Evolutionary conservation across 2,113 vertebrate genomes (phyloP).

Genomic region (Cardinalis cardinalis): DNA sequence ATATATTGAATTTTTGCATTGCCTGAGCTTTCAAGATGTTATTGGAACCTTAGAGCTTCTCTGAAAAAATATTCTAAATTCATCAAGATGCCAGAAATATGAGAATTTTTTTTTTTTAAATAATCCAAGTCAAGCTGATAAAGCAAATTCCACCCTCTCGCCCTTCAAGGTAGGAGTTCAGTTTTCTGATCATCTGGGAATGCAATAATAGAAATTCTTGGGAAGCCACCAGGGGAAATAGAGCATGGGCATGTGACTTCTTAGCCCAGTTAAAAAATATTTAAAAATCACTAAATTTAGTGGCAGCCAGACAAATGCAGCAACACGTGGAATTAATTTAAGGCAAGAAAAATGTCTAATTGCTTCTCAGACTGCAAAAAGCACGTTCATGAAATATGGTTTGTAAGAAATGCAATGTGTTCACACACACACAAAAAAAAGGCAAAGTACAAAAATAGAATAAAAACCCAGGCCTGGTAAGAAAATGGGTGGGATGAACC

Average conservation of each 20-base stretch:
- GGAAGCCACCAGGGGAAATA: background rate
- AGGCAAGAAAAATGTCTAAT: background rate
- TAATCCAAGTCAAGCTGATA: background rate
- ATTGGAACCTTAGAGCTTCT: background rate
- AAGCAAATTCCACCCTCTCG: background rate
- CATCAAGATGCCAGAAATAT: background rate
- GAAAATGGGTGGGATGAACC: background rate
- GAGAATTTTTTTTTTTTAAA: background rate
- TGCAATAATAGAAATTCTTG: rapidly evolving
- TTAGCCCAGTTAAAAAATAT: background rate
- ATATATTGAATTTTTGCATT: rapidly evolving
- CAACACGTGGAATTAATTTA: background rate
- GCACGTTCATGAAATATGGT: rapidly evolving
- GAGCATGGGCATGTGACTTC: background rate
- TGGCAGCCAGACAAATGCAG: background rate
- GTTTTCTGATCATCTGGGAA: background rate
- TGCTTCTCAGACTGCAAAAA: background rate
- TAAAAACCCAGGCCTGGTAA: background rate
- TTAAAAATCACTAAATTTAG: background rate
- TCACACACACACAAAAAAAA: background rate
- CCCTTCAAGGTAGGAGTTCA: background rate
- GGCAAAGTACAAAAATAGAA: background rate
- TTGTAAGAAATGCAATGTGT: background rate
- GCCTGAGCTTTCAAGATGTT: background rate
- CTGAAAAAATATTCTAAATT: background rate